Base-by-base conservation (phyloP, 2,888 invertebrate species). In the Conomelus anceps region DNA sequence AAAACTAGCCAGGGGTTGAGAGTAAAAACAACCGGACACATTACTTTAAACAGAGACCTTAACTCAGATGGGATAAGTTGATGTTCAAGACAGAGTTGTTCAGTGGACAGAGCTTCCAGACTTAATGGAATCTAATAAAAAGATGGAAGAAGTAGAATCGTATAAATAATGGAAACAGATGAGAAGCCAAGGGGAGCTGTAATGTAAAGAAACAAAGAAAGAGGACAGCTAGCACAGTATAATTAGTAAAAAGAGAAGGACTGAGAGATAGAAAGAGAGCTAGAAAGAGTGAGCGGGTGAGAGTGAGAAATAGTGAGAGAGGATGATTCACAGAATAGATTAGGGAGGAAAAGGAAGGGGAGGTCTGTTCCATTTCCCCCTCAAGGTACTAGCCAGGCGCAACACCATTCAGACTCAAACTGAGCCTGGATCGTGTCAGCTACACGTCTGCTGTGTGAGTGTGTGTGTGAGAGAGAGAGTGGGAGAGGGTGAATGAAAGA, bases 341-440 rank as follows among this genome's bases (percentile, higher is more conserved):
- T 22, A 86, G 22, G 86, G 86, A n/a, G 23, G 24, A 29, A 29
- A 23, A 24, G 86, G 23, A 29, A 26, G 86, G 86, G 22, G 86
- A 86, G 86, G 86, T 86, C 26, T 26, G 24, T 86, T 22, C 26
- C 86, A 24, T 86, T 24, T 26, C 86, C 63, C 86, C 86, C 86
- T 86, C 86, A 22, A 86, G 86, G 86, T 86, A 24, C 86, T 23
- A 11, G 13, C 0, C 22, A 11, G 86, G 26, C 86, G 29, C 86
- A 22, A 23, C 23, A 20, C 86, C 23, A 86, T 23, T n/a, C 86
- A 4, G 17, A 9, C 13, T n/a, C 11, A 9, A 63, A n/a, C 63
- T 63, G 63, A 63, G 63, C 63, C 63, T 63, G 63, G 63, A 63
- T 63, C 20, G 63, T 63, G 63, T 63, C 63, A 63, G n/a, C 34